A percentile compares a stretch with the other conserved stretches of the same genome.
Conservation (phyloP, 1,140 invertebrate genomes). For the Heliconius himera region DNA sequence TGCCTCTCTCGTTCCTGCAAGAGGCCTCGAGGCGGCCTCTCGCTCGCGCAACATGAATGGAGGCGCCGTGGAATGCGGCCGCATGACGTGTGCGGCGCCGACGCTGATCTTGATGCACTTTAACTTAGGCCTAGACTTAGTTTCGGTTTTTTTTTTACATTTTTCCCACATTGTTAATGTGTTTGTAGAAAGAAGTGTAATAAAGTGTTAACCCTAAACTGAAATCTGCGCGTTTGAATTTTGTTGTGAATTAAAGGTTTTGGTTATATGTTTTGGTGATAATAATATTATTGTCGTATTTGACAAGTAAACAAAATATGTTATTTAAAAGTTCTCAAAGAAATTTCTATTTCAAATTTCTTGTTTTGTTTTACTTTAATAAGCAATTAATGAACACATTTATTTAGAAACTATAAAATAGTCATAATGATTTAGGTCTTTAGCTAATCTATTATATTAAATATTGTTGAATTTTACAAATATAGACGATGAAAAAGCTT, state of each 20-base stretch:
- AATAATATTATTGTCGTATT: not conserved
- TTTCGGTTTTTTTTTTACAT: slow-evolving; percentile 6
- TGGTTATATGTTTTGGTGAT: not conserved
- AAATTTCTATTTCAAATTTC: not conserved
- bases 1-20: slow-evolving; percentile 66
- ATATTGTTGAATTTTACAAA: too few relatives aligned
- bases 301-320: not conserved
- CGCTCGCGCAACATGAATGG: slow-evolving; percentile 76
- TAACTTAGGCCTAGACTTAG: slow-evolving; percentile 63
- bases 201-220: not conserved
- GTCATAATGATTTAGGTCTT: not conserved
- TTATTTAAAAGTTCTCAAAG: not conserved
- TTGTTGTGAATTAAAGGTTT: not conserved
- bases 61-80: slow-evolving; percentile 79
- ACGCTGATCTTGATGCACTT: slow-evolving; percentile 73
- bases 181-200: not conserved
- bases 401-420: not conserved
- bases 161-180: not conserved
- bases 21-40: slow-evolving; percentile 58
- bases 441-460: not conserved
- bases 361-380: not conserved
- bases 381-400: not conserved
- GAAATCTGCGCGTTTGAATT: not conserved
- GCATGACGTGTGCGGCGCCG: slow-evolving; percentile 76
- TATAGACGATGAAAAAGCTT: too few relatives aligned